Evolutionary conservation across 2,113 vertebrate genomes (phyloP).

Genomic region (Pangasianodon hypophthalmus): DNA sequence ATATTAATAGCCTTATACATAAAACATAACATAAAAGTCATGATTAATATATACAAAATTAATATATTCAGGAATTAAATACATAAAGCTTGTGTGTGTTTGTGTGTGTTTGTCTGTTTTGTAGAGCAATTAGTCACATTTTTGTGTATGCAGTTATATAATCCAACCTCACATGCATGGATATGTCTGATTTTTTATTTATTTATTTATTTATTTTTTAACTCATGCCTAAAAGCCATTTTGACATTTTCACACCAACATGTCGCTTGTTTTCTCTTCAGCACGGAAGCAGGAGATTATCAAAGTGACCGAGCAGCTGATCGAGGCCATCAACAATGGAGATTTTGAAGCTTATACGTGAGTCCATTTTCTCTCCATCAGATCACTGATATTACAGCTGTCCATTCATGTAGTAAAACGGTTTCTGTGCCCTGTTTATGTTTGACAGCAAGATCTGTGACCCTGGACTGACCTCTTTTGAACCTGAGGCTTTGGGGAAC

Average conservation of each 20-base stretch:
- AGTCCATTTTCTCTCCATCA: slow-evolving; percentile 61
- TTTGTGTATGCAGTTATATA: background rate
- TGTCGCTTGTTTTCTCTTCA: slow-evolving; percentile 60
- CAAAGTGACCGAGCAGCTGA: slow-evolving; percentile 96
- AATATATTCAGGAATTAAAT: background rate
- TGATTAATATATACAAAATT: background rate
- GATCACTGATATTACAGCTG: background rate
- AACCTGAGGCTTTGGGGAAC: slow-evolving; percentile 96
- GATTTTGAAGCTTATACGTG: slow-evolving; percentile 99
- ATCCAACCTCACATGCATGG: background rate
- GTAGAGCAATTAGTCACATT: background rate
- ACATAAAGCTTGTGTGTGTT: too few species aligned
- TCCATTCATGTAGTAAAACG: background rate
- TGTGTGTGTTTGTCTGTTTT: background rate
- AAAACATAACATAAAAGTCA: background rate
- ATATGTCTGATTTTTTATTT: background rate
- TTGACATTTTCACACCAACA: slow-evolving; percentile 4
- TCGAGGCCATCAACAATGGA: slow-evolving; percentile 97
- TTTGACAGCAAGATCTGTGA: slow-evolving; percentile 92
- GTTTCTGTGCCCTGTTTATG: slow-evolving; percentile 19
- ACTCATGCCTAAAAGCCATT: background rate
- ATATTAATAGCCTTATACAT: background rate
- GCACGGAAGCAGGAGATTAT: slow-evolving; percentile 98
- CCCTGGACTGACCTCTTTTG: slow-evolving; percentile 93
- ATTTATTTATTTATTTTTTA: background rate